Evolutionary conservation across 30 jellyfish, hydroid and myxozoan genomes (phyloP), one percentile per base, ranked within the genome.

Genomic region (Aurelia coerulea): DNA sequence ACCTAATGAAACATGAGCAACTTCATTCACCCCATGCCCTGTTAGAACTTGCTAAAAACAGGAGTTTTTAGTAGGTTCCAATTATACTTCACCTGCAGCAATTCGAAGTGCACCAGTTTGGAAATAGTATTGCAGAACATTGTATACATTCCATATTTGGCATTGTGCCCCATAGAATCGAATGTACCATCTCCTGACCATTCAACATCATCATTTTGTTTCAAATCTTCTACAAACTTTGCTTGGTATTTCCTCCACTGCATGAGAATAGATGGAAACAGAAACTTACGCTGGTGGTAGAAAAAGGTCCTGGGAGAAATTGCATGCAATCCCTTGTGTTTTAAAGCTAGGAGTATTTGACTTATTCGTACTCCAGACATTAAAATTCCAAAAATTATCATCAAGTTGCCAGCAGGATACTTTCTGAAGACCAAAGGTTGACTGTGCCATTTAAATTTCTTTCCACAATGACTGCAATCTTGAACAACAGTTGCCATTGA

Each of bases 401-500:
- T 59, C 68, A 59, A 15, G 31, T 59, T 59, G 19, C 68, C 68
- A 59, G 68, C 31, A 59, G 68, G 68, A 59, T 59, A 59, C 31
- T 59, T 59, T 59, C 68, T 15, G 14, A 59, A 59, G 13, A 62
- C 59, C 18, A 31, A 10, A 10, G 81, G 89, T 63, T 79, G 89
- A 31, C 71, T 34, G 58, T 63, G 33, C 79, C 68, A 79, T 51
- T 63, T 66, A 52, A 1, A 79, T 18, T 19, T 32, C 54, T 58
- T 33, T 52, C 89, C 81, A 79, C 89, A 79, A 8, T 42, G 37
- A 16, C 37, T 34, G 46, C 81, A 62, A 15, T 64, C 39, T 81
- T 79, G 89, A 23, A 32, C 49, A 17, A 64, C 80, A 14, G 81
- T 79, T 37, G 63, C 80, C 89, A 46, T 74, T 39, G 72, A 52